Base-by-base conservation (phyloP, 2,888 invertebrate genomes). In the Melipona beecheii region DNA sequence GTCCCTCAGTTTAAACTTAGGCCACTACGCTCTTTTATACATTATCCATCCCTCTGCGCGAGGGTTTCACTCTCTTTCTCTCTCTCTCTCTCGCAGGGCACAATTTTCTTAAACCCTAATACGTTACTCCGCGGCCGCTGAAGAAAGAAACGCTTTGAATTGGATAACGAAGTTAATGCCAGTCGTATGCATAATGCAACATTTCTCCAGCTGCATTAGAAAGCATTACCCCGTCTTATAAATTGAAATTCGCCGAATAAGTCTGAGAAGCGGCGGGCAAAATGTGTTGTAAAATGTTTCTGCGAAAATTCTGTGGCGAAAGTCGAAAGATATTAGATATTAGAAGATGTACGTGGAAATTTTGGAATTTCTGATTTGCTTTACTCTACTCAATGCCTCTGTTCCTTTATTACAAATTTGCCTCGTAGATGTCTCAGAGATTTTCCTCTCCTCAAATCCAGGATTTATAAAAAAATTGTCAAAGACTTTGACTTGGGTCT, bases 51-150 rank as follows among this genome's bases (percentile, higher is more conserved):
- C 31, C 64, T 73, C 31, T 15, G 5, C 21, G 19, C 36, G 5
- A 50, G 69, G 43, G 9, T 11, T 43, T 9, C 43, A 76, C 24
- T 50, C 60, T 50, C 50, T 21, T 24, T 31, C 31, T 31, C 4
- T 31, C 31, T 52, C 60, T 31, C 31, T 31, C 3, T 31, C 31
- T 31, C 31, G 43, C 15, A 24, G 2, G 31, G 43, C 36, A 52
- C 76, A 70, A 76, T 76, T 76, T 76, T 52, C 76, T 71, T 76
- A 71, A 76, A 71, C 70, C 76, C 24, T 76, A 43, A 70, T 71
- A 71, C 70, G 70, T 36, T 76, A 60, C 36, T 27, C 19, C 19
- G 9, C n/a, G 52, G 24, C 13, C 15, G 64, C 19, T 11, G 65
- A 17, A 54, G 54, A 66, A 56, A 56, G 74, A 24, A 74, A 75